Base-by-base conservation (phyloP, 2,113 vertebrate species). In the Nothoprocta pentlandii region DNA sequence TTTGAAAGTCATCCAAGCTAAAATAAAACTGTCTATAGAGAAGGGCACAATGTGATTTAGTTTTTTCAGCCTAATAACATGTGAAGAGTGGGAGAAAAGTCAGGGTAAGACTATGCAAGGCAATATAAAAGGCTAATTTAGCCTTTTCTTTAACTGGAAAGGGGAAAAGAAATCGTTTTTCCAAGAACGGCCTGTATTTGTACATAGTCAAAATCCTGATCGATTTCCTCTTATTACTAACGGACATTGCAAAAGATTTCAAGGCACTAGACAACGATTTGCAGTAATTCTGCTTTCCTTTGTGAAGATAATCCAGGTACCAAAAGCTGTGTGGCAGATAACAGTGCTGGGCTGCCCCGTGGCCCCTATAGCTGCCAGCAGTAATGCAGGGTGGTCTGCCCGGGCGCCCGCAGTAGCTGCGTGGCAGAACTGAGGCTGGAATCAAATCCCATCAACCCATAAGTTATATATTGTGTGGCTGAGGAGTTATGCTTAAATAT, bases 1-100 rank as follows among this genome's bases (percentile, higher is more conserved):
- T 80, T 88, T 83, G 85, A 94, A 90, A 93, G 92, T 83, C 66
- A 71, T 54, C 82, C 90, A 77, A 39, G 54, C 90, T 95, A 85
- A 84, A 95, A 95, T 93, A 89, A 92, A 96, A 93, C 79, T 75
- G 87, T 96, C 81, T 89, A 61, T 82, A 84, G 80, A 74, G 36
- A 66, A 56, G 82, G 41, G 68, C 51, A 59, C 76, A 62, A 68
- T 58, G 42, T 46, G 56, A 22, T 89, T 92, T 25, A 26, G 13
- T 91, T 93, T 87, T 39, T 85, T 71, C 46, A 85, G 69, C 11
- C 61, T 73, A 11, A 42, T 86, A 75, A 4, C 83, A 68, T 75
- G 59, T 19, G 69, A 83, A 34, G 47, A 78, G 51, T 84, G 44
- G 39, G 69, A 75, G 19, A 63, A n/a, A 69, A 79, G 23, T 21